These are phyloP conservation scores for Desmodus rotundus DNA, from an alignment of 2,113 vertebrate genomes.

Conservation along the genomic window DNA sequence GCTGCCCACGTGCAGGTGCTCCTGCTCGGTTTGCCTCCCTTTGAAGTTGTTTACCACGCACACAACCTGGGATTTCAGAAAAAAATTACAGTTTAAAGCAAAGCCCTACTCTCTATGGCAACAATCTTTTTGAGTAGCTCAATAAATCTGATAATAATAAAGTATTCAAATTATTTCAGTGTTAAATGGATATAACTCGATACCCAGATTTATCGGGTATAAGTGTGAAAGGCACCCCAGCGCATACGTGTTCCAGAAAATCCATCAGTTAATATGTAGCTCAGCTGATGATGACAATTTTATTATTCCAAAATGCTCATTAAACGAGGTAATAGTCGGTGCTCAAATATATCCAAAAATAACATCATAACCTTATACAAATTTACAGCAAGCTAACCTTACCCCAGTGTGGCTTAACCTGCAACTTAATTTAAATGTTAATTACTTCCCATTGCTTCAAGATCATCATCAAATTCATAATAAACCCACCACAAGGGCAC, in stretches of 20 bases:
- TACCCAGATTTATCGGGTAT: conserved; percentile 13
- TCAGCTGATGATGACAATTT: background rate
- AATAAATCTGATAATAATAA: background rate
- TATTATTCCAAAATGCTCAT: conserved; percentile 12
- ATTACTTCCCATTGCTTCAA: conserved; percentile 35
- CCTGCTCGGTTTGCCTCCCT: conserved; percentile 90
- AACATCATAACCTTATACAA: conserved; percentile 39
- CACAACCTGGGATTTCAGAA: conserved; percentile 87
- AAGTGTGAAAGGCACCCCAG: conserved; percentile 31
- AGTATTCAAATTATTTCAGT: background rate
- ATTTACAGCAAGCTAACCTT: conserved; percentile 40
- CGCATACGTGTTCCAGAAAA: background rate
- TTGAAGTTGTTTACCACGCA: conserved; percentile 98
- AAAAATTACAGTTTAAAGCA: conserved; percentile 56
- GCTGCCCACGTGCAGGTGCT: conserved; percentile 83
- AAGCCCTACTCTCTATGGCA: background rate
- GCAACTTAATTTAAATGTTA: conserved; percentile 57
- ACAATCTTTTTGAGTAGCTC: background rate
- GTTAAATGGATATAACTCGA: background rate
- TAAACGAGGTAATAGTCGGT: background rate
- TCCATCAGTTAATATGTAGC: background rate
- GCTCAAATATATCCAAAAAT: conserved; percentile 34
- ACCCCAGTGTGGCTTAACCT: conserved; percentile 22
- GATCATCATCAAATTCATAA: conserved; percentile 13
- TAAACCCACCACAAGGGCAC: background rate